Evolutionary conservation across 2,797 vertebrate genomes (phyloP).

Genomic region (Eospalax fontanierii): DNA sequence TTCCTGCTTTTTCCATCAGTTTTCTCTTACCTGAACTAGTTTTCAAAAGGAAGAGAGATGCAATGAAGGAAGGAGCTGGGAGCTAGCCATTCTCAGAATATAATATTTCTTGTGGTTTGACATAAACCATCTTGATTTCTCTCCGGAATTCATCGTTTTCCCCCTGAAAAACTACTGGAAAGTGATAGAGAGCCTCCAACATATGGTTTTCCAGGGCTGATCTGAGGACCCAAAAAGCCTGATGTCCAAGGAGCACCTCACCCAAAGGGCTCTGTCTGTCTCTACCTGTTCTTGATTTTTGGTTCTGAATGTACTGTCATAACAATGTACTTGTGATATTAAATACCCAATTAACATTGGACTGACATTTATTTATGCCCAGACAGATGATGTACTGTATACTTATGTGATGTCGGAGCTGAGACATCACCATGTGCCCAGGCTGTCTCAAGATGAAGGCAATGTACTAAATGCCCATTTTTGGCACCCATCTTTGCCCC

Average conservation of each 20-base stretch:
- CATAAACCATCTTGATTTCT: not conserved
- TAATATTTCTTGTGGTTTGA: not conserved
- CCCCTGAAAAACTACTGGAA: not conserved
- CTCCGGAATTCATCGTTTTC: not conserved
- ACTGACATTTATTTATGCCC: not conserved
- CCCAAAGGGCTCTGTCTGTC: not conserved
- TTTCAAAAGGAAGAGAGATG: not conserved
- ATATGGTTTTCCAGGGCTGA: accelerated
- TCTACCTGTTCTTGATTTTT: accelerated
- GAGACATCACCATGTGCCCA: accelerated
- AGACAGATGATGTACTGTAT: accelerated
- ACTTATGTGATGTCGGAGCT: not conserved
- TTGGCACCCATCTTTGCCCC: not conserved
- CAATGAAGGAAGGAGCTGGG: not conserved
- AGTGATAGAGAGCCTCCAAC: accelerated
- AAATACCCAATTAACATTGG: not conserved
- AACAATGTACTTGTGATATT: not conserved
- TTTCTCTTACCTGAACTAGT: not conserved
- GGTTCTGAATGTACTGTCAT: not conserved
- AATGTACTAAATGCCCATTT: accelerated
- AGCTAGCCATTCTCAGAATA: not conserved
- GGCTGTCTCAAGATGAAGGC: not conserved
- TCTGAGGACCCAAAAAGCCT: not conserved
- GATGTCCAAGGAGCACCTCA: not conserved
- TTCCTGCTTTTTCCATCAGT: not conserved